Conservation (phyloP, 2,797 vertebrate genomes). For the Capromys pilorides region DNA sequence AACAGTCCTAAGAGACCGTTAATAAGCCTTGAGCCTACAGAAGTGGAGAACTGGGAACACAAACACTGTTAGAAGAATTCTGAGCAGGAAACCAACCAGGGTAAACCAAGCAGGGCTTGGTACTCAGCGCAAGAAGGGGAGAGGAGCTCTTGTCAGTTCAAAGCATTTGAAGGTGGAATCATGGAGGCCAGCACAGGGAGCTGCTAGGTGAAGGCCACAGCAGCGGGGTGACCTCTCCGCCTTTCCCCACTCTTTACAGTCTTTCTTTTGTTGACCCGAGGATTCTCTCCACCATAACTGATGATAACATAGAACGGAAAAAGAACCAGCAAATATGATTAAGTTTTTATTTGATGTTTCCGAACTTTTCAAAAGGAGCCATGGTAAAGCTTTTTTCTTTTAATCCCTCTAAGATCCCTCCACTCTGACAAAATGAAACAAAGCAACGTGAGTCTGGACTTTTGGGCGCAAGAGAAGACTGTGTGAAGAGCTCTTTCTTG, state of each 20-base stretch:
- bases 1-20: no score
- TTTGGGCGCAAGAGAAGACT: slow-evolving; percentile 28
- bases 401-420: slow-evolving; percentile 58
- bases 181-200: rapidly evolving
- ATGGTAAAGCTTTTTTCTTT: slow-evolving; percentile 65
- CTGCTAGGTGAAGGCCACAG: neutral
- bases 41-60: neutral
- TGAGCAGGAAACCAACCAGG: neutral
- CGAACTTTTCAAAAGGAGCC: slow-evolving; percentile 69
- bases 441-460: slow-evolving; percentile 56
- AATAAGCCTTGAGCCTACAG: neutral
- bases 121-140: neutral
- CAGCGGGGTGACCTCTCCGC: neutral
- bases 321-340: slow-evolving; percentile 58
- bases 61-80: neutral
- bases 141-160: neutral
- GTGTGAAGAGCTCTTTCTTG: slow-evolving; percentile 19
- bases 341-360: slow-evolving; percentile 73
- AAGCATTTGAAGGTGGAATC: no score
- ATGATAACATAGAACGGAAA: neutral
- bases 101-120: neutral
- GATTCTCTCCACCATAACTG: neutral
- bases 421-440: slow-evolving; percentile 28
- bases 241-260: neutral
- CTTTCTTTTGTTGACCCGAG: neutral